phyloP scores from a whole-genome alignment of 1,140 invertebrate genomes.

The Carcinoscorpius rotundicauda region DNA sequence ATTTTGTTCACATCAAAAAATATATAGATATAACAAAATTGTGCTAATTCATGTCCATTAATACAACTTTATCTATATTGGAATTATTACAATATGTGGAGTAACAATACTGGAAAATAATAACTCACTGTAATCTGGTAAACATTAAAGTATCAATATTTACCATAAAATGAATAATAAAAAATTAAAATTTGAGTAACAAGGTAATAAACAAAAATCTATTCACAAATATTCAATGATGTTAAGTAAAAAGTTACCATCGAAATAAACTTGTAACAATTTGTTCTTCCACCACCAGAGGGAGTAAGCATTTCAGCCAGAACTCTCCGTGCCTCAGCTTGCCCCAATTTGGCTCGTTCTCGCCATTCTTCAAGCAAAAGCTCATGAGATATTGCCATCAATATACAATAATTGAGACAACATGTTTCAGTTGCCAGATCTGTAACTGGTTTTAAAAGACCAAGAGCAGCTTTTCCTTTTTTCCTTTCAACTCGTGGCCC shows the following conservation, averaged over 20 bases:
- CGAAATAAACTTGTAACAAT: constrained; percentile 30
- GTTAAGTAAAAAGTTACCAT: constrained; percentile 20
- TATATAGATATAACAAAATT: too few species aligned
- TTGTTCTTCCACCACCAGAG: constrained; percentile 26
- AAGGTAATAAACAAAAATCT: too few species aligned
- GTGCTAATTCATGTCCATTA: too few species aligned
- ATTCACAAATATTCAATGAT: too few species aligned
- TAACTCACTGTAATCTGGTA: too few species aligned
- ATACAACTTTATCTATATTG: too few species aligned
- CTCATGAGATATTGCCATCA: constrained; percentile 29
- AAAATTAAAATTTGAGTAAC: too few species aligned
- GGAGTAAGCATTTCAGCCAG: constrained; percentile 34
- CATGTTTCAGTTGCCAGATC: constrained; percentile 23
- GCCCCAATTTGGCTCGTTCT: constrained; percentile 25
- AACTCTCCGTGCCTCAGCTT: constrained; percentile 31
- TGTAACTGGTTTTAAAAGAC: constrained; percentile 22
- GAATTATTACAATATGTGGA: too few species aligned
- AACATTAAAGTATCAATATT: too few species aligned
- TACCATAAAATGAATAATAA: too few species aligned
- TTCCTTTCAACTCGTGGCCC: constrained; percentile 20
- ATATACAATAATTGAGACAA: constrained; percentile 29
- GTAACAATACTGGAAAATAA: too few species aligned
- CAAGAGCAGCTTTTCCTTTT: constrained; percentile 26
- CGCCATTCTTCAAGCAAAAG: constrained; percentile 29
- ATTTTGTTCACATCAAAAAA: too few species aligned